Percentiles rank a stretch among this genome's conserved stretches.
These are phyloP conservation scores for Bombus breviceps DNA, from an alignment of 1,140 invertebrate species.

Conservation along the genomic window DNA sequence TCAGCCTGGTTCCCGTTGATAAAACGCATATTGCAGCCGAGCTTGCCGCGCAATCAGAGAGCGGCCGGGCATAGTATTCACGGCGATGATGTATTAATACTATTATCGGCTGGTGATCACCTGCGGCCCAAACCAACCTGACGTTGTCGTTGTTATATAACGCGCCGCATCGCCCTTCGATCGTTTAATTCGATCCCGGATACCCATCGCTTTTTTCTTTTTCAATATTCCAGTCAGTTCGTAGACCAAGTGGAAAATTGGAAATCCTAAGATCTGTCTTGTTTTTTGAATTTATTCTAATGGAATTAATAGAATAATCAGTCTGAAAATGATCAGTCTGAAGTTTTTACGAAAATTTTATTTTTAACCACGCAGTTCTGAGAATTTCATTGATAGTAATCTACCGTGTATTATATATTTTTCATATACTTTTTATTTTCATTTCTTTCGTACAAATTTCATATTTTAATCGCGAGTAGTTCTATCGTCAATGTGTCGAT, in stretches of 20 bases:
- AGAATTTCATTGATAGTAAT: too few species aligned
- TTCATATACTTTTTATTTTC: too few species aligned
- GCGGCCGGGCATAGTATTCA: conserved; percentile 62
- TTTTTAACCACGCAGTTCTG: too few species aligned
- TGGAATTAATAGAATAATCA: too few species aligned
- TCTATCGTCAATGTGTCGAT: background rate
- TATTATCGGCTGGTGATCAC: conserved; percentile 74
- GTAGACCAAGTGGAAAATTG: too few species aligned
- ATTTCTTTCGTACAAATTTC: too few species aligned
- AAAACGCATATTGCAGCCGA: conserved; percentile 65
- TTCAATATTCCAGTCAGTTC: background rate
- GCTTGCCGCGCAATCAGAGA: conserved; percentile 69
- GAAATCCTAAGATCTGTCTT: too few species aligned
- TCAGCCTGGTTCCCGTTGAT: conserved; percentile 58
- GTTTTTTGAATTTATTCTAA: too few species aligned
- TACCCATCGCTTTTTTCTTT: background rate
- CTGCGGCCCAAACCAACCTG: conserved; percentile 58
- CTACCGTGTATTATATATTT: too few species aligned
- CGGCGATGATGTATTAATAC: conserved; percentile 75
- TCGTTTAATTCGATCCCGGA: conserved; percentile 51
- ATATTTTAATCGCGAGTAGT: too few species aligned
- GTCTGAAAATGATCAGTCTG: too few species aligned
- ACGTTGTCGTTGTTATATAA: conserved; percentile 63
- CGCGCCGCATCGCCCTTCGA: conserved; percentile 46
- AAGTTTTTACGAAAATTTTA: too few species aligned